Evolutionary conservation across 2,888 invertebrate genomes (phyloP).

Genomic region (Antheraea assamensis): DNA sequence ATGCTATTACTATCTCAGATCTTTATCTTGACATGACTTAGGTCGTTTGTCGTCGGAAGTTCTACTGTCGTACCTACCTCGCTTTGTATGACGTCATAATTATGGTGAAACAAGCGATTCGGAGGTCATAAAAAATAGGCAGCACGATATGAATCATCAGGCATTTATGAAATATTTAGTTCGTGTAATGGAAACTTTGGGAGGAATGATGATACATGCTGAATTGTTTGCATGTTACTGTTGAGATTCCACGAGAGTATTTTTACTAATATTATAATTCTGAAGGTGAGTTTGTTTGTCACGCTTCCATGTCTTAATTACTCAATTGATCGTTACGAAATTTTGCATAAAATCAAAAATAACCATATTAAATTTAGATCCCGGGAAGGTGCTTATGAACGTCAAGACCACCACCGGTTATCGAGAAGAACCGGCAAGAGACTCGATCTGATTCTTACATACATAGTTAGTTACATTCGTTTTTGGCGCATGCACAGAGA

Average conservation of each 20-base stretch:
- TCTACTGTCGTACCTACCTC: neutral
- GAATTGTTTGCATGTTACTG: neutral
- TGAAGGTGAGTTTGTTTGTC: too few relatives aligned
- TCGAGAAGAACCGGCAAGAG: too few relatives aligned
- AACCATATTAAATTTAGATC: too few relatives aligned
- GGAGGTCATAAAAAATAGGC: neutral
- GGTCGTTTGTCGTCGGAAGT: conserved; percentile 4
- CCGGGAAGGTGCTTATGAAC: too few relatives aligned
- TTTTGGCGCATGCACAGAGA: too few relatives aligned
- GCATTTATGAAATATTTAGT: neutral
- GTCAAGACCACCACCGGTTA: too few relatives aligned
- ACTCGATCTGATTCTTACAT: too few relatives aligned
- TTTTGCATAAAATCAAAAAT: too few relatives aligned
- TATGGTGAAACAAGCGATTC: neutral
- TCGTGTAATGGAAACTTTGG: neutral
- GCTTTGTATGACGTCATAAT: conserved; percentile 12
- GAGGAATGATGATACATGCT: neutral
- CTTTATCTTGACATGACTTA: conserved; percentile 36
- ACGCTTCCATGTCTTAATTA: too few relatives aligned
- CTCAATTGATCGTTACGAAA: too few relatives aligned
- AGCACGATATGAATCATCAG: conserved; percentile 1
- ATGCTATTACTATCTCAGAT: conserved; percentile 17
- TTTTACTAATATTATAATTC: neutral
- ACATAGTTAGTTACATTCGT: too few relatives aligned
- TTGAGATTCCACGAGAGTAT: neutral